phyloP scores from a whole-genome alignment of 2,113 vertebrate species.

The Cyanoramphus novaezelandiae region DNA sequence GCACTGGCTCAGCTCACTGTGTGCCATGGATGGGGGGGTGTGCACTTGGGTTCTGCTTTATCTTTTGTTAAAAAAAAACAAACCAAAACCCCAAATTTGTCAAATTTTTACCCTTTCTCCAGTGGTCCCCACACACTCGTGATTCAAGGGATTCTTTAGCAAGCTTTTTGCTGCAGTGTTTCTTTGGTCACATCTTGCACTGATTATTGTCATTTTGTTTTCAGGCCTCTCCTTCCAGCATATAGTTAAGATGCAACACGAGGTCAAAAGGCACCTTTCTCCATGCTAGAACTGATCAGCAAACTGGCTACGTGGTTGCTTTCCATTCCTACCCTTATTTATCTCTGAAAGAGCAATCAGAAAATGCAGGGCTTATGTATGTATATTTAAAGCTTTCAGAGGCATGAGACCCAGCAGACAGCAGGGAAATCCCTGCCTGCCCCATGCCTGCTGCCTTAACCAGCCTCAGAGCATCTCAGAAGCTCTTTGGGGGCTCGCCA shows the following conservation, averaged over 20 bases:
- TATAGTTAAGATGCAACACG: rapidly evolving
- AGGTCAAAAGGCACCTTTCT: neutral
- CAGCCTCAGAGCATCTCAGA: neutral
- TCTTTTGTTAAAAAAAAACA: neutral
- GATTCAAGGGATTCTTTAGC: neutral
- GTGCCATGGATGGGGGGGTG: neutral
- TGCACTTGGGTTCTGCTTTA: neutral
- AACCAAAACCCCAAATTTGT: neutral
- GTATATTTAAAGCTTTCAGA: neutral
- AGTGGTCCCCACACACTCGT: neutral
- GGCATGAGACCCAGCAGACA: neutral
- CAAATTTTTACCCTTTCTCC: neutral
- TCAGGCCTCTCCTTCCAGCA: neutral
- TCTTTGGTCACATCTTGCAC: neutral
- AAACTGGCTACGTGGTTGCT: neutral
- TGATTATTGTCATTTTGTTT: neutral
- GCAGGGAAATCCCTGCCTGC: neutral
- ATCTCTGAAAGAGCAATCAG: neutral
- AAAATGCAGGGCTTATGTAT: neutral
- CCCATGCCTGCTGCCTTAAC: neutral
- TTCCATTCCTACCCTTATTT: neutral
- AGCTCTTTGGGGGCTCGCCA: neutral
- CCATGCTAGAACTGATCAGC: neutral
- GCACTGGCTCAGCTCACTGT: neutral
- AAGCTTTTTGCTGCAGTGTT: neutral